A percentile compares a stretch with the other conserved stretches of the same genome.
Evolutionary conservation across 2,797 vertebrate species (phyloP).

Genomic region (Microchirus variegatus): DNA sequence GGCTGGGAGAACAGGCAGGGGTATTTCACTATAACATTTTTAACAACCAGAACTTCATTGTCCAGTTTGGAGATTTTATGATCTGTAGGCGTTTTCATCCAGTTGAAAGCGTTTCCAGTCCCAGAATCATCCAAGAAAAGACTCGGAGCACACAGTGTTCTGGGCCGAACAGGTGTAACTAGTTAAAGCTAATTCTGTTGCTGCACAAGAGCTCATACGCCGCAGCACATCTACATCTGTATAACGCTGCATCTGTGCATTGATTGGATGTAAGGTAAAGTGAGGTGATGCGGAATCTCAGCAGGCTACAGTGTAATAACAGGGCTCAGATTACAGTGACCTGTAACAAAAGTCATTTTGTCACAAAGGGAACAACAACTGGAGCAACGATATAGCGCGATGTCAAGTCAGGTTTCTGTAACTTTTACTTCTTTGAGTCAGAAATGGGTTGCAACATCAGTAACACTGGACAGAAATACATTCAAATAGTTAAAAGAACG

Average conservation of each 20-base stretch:
- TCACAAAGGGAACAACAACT: not conserved
- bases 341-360: not conserved
- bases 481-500: no score
- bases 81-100: constrained; percentile 54
- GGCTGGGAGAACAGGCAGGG: constrained; percentile 58
- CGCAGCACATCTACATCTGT: not conserved
- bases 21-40: constrained; percentile 74
- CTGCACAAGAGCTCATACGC: constrained; percentile 5
- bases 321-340: not conserved
- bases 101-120: constrained; percentile 62
- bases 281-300: constrained; percentile 5
- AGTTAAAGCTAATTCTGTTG: constrained; percentile 31
- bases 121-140: constrained; percentile 41
- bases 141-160: constrained; percentile 37
- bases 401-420: not conserved
- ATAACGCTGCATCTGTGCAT: not conserved
- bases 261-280: not conserved
- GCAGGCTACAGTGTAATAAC: not conserved
- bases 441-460: no score
- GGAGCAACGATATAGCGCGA: not conserved
- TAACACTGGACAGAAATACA: no score
- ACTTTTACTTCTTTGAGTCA: no score
- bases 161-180: constrained; percentile 62
- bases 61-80: constrained; percentile 69
- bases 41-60: constrained; percentile 72